Conservation (phyloP, 2,113 vertebrate species). For the Notarius quadriscutis region DNA sequence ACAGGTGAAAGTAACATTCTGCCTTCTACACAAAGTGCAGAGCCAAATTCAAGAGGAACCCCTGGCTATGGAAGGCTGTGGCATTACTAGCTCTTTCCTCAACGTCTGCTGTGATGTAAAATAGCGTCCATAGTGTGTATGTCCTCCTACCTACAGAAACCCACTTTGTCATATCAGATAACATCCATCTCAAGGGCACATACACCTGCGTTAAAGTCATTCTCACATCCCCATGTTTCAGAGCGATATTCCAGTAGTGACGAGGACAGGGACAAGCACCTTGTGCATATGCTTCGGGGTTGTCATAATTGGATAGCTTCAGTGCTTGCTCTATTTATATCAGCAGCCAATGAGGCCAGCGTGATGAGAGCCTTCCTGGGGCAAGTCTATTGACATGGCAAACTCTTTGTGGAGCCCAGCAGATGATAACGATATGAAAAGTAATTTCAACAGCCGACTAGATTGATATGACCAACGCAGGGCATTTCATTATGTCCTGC, state of each 20-base stretch:
- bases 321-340: slow-evolving; percentile 56
- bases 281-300: slow-evolving; percentile 36
- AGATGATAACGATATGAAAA: slow-evolving; percentile 55
- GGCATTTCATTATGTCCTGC: slow-evolving; percentile 52
- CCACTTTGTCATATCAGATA: slow-evolving; percentile 11
- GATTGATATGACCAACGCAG: slow-evolving; percentile 46
- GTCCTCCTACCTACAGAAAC: slow-evolving; percentile 8
- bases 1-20: background rate
- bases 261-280: slow-evolving; percentile 26
- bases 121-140: background rate
- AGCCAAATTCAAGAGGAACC: background rate
- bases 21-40: background rate
- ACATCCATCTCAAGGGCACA: slow-evolving; percentile 33
- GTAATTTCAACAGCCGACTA: slow-evolving; percentile 49
- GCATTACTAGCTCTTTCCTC: background rate
- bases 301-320: slow-evolving; percentile 55
- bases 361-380: slow-evolving; percentile 50
- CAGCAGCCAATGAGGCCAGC: slow-evolving; percentile 39
- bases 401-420: slow-evolving; percentile 43
- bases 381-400: slow-evolving; percentile 53
- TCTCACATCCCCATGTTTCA: slow-evolving; percentile 7
- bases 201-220: slow-evolving; percentile 24
- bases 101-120: background rate
- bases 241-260: slow-evolving; percentile 27
- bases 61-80: background rate